These are phyloP conservation scores for Cordylochernes scorpioides DNA, from an alignment of 2,888 invertebrate species.

Conservation along the genomic window DNA sequence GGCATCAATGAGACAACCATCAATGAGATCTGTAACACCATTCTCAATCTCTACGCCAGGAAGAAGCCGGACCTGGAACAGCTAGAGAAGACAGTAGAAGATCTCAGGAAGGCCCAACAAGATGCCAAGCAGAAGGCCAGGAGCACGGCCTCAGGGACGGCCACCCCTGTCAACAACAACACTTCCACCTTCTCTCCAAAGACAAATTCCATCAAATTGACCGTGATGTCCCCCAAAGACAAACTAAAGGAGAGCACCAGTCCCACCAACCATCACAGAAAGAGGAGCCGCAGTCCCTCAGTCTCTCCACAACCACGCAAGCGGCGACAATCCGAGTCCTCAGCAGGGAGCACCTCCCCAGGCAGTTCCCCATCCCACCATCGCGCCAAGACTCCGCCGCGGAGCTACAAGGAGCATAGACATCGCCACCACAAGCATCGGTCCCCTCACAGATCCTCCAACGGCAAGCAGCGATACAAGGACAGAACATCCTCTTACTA, in stretches of 20 bases:
- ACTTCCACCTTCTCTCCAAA: slow-evolving; percentile 5
- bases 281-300: no score
- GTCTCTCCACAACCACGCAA: no score
- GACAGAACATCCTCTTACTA: no score
- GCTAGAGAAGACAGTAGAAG: slow-evolving; percentile 43
- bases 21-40: slow-evolving; percentile 49
- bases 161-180: slow-evolving; percentile 2
- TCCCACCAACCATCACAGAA: no score
- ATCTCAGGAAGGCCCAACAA: slow-evolving; percentile 39
- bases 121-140: slow-evolving; percentile 28
- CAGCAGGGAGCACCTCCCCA: no score
- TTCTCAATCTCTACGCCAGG: slow-evolving; percentile 55
- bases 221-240: no score
- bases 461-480: no score
- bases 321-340: no score
- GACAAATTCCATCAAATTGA: no score
- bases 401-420: slow-evolving; percentile 12
- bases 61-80: slow-evolving; percentile 45
- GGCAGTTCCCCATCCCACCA: slow-evolving; percentile 6
- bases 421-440: no score
- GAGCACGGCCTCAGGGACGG: slow-evolving; percentile 2
- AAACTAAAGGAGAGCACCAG: no score
- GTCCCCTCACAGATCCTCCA: no score
- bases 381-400: slow-evolving; percentile 8
- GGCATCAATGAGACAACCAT: slow-evolving; percentile 56